These are phyloP conservation scores for Pentamera pediparva DNA, from an alignment of 53 echinoderm and acorn worm genomes.

Conservation along the genomic window DNA sequence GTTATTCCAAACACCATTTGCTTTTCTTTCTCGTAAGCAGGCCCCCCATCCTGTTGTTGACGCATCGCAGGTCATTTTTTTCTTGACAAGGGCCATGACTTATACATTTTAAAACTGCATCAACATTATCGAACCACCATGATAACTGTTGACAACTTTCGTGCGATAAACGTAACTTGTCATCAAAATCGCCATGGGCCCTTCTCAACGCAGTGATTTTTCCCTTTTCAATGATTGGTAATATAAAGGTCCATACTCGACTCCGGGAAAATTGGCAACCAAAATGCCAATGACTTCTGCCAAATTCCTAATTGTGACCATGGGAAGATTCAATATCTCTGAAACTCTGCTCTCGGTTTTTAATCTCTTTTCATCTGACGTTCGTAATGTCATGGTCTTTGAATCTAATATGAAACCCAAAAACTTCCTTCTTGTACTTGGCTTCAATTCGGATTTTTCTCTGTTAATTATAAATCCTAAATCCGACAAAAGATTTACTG, in stretches of 20 bases:
- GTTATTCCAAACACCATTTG: not conserved
- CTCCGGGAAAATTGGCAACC: slow-evolving; percentile 35
- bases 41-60: slow-evolving; percentile 40
- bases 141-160: slow-evolving; percentile 11
- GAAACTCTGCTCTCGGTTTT: not conserved
- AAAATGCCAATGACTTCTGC: slow-evolving; percentile 44
- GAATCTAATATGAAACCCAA: slow-evolving; percentile 37
- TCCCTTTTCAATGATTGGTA: slow-evolving; percentile 37
- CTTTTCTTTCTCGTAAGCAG: not conserved
- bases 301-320: slow-evolving; percentile 24
- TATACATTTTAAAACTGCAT: not conserved
- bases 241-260: slow-evolving; percentile 35
- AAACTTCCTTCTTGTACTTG: slow-evolving; percentile 17
- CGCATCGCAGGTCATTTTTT: slow-evolving; percentile 15
- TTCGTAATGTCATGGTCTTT: slow-evolving; percentile 31
- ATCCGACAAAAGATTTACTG: not conserved
- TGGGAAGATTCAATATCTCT: not conserved
- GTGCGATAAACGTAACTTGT: slow-evolving; percentile 3
- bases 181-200: slow-evolving; percentile 27
- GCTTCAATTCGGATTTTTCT: not conserved
- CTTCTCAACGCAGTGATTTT: slow-evolving; percentile 12
- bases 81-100: not conserved
- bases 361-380: slow-evolving; percentile 18
- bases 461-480: slow-evolving; percentile 23
- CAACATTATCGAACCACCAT: slow-evolving; percentile 46